phyloP scores from a whole-genome alignment of 2,888 invertebrate genomes.

The Drosophila niveifrons region DNA sequence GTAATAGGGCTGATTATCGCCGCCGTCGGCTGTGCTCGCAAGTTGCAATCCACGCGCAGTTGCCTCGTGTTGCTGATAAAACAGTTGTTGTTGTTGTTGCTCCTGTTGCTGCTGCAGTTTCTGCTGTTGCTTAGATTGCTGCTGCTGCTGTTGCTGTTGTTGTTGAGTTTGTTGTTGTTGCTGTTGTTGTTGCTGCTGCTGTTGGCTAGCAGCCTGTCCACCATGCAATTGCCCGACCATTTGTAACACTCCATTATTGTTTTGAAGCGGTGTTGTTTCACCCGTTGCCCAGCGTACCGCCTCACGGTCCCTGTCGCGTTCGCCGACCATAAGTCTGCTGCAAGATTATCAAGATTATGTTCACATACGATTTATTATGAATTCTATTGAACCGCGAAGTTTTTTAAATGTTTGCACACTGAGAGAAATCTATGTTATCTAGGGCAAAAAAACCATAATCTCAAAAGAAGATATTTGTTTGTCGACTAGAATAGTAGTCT shows the following conservation, averaged over 20 bases:
- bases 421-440: no score
- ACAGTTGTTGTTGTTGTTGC: constrained; percentile 50
- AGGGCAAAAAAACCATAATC: no score
- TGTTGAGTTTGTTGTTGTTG: constrained; percentile 70
- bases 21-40: constrained; percentile 76
- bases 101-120: constrained; percentile 52
- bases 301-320: constrained; percentile 86
- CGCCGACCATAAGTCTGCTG: constrained; percentile 86
- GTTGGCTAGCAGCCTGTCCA: constrained; percentile 85
- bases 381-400: no score
- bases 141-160: constrained; percentile 68
- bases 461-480: no score
- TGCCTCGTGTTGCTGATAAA: constrained; percentile 79
- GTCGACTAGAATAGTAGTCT: no score
- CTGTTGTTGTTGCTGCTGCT: constrained; percentile 81
- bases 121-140: constrained; percentile 69
- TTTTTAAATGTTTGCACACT: no score
- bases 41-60: constrained; percentile 77
- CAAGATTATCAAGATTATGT: constrained; percentile 29
- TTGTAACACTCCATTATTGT: constrained; percentile 86
- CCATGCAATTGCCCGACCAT: constrained; percentile 85
- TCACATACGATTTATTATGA: constrained; percentile 11
- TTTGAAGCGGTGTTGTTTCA: constrained; percentile 86
- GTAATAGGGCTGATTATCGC: constrained; percentile 85
- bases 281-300: constrained; percentile 86